Percentiles rank a stretch among this genome's conserved stretches.
These are phyloP conservation scores for Melipona quadrifasciata DNA, from an alignment of 1,140 invertebrate species.

Conservation along the genomic window DNA sequence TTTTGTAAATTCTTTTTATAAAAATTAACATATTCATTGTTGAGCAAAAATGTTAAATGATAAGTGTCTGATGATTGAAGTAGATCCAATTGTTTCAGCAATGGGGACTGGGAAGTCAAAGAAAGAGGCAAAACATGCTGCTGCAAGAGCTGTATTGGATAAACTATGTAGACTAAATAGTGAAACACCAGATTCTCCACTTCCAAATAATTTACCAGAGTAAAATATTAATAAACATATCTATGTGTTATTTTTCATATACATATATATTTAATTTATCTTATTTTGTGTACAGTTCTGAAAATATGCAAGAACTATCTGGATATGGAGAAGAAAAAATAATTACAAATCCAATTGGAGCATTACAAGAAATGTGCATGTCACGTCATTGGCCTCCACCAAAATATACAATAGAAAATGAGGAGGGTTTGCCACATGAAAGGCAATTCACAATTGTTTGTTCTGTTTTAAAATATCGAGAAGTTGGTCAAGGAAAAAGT, in stretches of 20 bases:
- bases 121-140: constrained; percentile 98
- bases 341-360: constrained; percentile 96
- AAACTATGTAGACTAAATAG: constrained; percentile 82
- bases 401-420: constrained; percentile 94
- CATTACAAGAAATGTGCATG: constrained; percentile 98
- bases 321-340: constrained; percentile 85
- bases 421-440: constrained; percentile 95
- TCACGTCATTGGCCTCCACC: constrained; percentile 96
- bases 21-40: background rate
- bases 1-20: background rate
- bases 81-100: constrained; percentile 83
- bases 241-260: background rate
- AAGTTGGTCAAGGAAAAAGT: constrained; percentile 94
- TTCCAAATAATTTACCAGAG: constrained; percentile 78
- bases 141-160: constrained; percentile 94
- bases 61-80: constrained; percentile 75
- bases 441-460: constrained; percentile 96
- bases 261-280: background rate
- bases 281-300: constrained; percentile 64
- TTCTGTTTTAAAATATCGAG: constrained; percentile 90
- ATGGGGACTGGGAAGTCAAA: constrained; percentile 96
- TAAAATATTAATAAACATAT: constrained; percentile 58
- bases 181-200: constrained; percentile 75
- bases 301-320: constrained; percentile 76
- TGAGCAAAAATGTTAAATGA: background rate